These are phyloP conservation scores for Fringilla coelebs DNA, from an alignment of 2,797 vertebrate genomes.

Conservation along the genomic window DNA sequence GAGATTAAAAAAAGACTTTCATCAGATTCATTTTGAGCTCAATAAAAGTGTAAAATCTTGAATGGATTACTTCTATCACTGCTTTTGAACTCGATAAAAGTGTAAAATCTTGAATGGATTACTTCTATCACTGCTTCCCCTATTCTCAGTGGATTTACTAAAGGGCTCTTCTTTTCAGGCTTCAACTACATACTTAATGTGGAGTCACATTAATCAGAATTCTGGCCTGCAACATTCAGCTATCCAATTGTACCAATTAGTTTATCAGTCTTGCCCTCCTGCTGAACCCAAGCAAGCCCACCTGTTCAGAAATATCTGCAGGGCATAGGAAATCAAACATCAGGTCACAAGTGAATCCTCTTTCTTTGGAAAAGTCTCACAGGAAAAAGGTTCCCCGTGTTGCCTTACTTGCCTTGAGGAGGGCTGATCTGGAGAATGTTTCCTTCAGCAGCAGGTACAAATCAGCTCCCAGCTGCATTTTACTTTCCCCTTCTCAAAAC, in stretches of 20 bases:
- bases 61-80: background rate
- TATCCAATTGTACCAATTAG: fast-evolving
- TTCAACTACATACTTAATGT: background rate
- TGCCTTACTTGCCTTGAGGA: background rate
- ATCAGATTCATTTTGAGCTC: background rate
- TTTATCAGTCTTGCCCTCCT: background rate
- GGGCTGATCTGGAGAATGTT: background rate
- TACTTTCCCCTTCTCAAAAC: background rate
- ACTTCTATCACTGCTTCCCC: background rate
- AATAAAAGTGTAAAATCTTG: background rate
- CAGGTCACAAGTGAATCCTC: background rate
- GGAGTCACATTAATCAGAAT: background rate
- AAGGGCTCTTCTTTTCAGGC: background rate
- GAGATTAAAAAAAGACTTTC: background rate
- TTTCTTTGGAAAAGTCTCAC: background rate
- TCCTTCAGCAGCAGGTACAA: background rate
- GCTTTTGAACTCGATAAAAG: background rate
- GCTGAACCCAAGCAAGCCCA: background rate
- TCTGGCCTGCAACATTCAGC: background rate
- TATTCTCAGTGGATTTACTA: background rate
- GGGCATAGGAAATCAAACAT: background rate
- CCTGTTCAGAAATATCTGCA: fast-evolving
- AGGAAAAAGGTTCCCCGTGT: background rate
- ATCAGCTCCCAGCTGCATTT: background rate
- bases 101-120: background rate